Conservation (phyloP, 2,888 invertebrate species). For the Xestia rhomboidea region DNA sequence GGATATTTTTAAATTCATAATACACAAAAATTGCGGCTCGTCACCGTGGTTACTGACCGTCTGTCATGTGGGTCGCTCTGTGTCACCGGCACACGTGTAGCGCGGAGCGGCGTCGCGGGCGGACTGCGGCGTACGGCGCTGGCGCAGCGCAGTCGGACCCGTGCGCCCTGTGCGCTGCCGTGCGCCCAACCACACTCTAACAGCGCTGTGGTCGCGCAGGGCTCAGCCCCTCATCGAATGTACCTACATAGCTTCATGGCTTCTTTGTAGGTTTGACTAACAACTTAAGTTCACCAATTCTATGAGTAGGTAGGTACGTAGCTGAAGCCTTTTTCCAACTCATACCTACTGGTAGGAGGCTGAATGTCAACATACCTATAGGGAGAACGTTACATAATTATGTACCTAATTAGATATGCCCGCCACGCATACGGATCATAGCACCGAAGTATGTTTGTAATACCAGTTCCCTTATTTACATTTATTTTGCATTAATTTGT, state of each 20-base stretch:
- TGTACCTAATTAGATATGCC: neutral
- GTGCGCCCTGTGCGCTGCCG: neutral
- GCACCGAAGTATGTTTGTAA: neutral
- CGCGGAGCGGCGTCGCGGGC: conserved; percentile 51
- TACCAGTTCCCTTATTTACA: conserved; percentile 6
- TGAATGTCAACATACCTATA: neutral
- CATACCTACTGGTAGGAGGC: neutral
- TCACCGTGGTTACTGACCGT: conserved; percentile 71
- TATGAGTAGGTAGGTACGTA: neutral
- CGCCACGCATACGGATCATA: conserved; percentile 1
- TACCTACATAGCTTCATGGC: neutral
- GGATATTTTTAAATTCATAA: conserved; percentile 55
- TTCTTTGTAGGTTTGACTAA: neutral
- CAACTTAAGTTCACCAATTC: neutral
- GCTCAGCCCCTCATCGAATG: neutral
- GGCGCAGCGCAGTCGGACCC: conserved; percentile 11
- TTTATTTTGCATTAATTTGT: conserved; percentile 1
- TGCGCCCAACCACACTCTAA: neutral
- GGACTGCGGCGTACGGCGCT: conserved; percentile 47
- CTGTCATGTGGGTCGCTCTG: conserved; percentile 60
- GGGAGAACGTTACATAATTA: neutral
- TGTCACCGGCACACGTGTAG: conserved; percentile 41
- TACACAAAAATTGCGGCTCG: conserved; percentile 43
- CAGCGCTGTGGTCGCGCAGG: neutral
- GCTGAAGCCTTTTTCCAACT: neutral